Evolutionary conservation across 2,888 invertebrate species (phyloP).

Genomic region (Noctua comes): DNA sequence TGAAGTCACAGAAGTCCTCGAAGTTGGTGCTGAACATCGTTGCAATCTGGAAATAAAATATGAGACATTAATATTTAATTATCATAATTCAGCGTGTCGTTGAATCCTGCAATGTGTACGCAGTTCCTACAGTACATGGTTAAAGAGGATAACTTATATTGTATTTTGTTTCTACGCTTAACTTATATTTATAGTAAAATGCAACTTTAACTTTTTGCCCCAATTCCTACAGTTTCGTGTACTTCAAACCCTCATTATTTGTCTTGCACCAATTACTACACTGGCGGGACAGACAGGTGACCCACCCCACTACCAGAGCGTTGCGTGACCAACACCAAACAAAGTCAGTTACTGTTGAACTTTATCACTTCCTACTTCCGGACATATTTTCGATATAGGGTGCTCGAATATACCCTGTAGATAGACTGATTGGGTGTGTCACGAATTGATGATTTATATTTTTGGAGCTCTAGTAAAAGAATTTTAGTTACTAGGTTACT

Average conservation of each 20-base stretch:
- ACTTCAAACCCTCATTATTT: slow-evolving; percentile 70
- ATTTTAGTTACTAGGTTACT: background rate
- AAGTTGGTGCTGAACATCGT: slow-evolving; percentile 85
- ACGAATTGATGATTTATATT: background rate
- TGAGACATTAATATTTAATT: slow-evolving; percentile 5
- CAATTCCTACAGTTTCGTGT: background rate
- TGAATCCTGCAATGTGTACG: background rate
- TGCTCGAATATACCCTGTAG: slow-evolving; percentile 50
- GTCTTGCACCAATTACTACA: slow-evolving; percentile 75
- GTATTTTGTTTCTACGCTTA: background rate
- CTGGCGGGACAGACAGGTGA: slow-evolving; percentile 80
- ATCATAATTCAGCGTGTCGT: background rate
- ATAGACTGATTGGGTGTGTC: slow-evolving; percentile 41
- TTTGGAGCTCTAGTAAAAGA: background rate
- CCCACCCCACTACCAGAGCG: slow-evolving; percentile 57
- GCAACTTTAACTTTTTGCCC: background rate
- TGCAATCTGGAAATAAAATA: slow-evolving; percentile 70
- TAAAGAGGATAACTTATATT: background rate
- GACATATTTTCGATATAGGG: slow-evolving; percentile 78
- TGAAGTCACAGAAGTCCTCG: slow-evolving; percentile 87
- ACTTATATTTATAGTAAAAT: background rate
- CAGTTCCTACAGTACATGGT: background rate
- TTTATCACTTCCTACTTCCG: slow-evolving; percentile 89
- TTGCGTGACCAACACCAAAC: slow-evolving; percentile 84
- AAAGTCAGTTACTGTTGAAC: slow-evolving; percentile 85